A percentile compares a stretch with the other conserved stretches of the same genome.
Evolutionary conservation across 2,888 invertebrate species (phyloP).

Genomic region (Syrphus vitripennis): DNA sequence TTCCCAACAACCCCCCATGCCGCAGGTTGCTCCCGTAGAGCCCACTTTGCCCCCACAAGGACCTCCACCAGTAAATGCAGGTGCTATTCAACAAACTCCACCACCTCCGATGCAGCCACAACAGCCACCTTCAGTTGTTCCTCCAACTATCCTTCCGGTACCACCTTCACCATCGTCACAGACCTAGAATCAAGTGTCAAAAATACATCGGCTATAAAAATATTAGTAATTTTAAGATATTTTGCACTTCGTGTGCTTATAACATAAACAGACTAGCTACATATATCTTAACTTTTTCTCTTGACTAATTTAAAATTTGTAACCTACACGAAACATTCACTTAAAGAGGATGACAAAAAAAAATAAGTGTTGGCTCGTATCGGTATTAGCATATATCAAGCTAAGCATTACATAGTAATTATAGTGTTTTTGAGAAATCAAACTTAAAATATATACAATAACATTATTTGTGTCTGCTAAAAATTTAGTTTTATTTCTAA

Average conservation of each 20-base stretch:
- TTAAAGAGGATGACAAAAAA: conserved; percentile 11
- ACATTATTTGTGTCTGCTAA: conserved; percentile 50
- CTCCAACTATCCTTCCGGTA: conserved; percentile 81
- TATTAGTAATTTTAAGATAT: conserved; percentile 50
- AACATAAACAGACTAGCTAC: conserved; percentile 23
- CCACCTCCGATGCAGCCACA: conserved; percentile 73
- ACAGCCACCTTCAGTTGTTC: conserved; percentile 81
- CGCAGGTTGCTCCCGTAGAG: conserved; percentile 66
- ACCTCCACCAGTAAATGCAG: conserved; percentile 77
- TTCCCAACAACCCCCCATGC: conserved; percentile 61
- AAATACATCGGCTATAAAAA: conserved; percentile 51
- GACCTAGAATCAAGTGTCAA: conserved; percentile 24
- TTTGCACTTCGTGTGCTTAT: conserved; percentile 34
- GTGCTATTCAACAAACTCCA: conserved; percentile 80
- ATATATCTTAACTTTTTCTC: conserved; percentile 22
- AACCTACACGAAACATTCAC: conserved; percentile 2
- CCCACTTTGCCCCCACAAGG: conserved; percentile 74
- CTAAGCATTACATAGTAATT: conserved; percentile 22
- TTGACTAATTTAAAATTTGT: conserved; percentile 6
- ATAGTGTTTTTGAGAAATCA: conserved; percentile 35
- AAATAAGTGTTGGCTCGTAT: conserved; percentile 3
- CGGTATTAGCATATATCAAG: conserved; percentile 24
- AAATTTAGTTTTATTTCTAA: not conserved
- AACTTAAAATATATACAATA: conserved; percentile 44
- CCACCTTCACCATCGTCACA: conserved; percentile 75